A percentile compares a stretch with the other conserved stretches of the same genome.
These are phyloP conservation scores for Tautogolabrus adspersus DNA, from an alignment of 2,113 vertebrate species.

Conservation along the genomic window DNA sequence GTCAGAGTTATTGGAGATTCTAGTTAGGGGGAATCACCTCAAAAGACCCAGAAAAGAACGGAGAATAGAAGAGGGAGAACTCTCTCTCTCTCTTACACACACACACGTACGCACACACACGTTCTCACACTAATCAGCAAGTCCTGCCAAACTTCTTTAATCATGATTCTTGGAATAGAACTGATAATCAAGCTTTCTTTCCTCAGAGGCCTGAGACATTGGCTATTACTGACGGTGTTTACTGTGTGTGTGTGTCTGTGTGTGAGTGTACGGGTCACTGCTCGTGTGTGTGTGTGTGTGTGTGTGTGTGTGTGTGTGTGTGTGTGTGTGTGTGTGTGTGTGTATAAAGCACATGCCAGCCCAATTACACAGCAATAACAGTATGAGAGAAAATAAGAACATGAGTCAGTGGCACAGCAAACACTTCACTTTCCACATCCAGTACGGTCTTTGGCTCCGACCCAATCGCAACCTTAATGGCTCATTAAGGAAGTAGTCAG, in stretches of 20 bases:
- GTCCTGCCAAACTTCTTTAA: slow-evolving; percentile 43
- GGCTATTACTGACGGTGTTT: slow-evolving; percentile 36
- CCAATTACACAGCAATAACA: slow-evolving; percentile 31
- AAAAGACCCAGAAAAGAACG: neutral
- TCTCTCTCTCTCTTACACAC: neutral
- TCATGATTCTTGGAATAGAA: slow-evolving; percentile 50
- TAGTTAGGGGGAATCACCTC: slow-evolving; percentile 9
- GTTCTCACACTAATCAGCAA: slow-evolving; percentile 19
- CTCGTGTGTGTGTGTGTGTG: slow-evolving; percentile 4
- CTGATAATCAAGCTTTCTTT: slow-evolving; percentile 50
- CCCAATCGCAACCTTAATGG: slow-evolving; percentile 51
- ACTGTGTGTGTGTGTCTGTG: slow-evolving; percentile 9
- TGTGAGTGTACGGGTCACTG: slow-evolving; percentile 11
- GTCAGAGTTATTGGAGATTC: neutral
- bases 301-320: slow-evolving; percentile 3
- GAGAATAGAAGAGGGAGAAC: neutral
- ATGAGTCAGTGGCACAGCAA: slow-evolving; percentile 20
- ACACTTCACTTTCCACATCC: slow-evolving; percentile 38
- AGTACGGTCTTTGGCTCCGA: slow-evolving; percentile 25
- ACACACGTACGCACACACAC: neutral
- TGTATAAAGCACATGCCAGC: neutral
- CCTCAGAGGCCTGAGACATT: slow-evolving; percentile 1
- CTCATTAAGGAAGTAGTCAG: slow-evolving; percentile 66
- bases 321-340: slow-evolving; percentile 4
- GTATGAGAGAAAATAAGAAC: slow-evolving; percentile 13